These are phyloP conservation scores for Metaphire vulgaris DNA, from an alignment of 1,140 invertebrate genomes.

Conservation along the genomic window DNA sequence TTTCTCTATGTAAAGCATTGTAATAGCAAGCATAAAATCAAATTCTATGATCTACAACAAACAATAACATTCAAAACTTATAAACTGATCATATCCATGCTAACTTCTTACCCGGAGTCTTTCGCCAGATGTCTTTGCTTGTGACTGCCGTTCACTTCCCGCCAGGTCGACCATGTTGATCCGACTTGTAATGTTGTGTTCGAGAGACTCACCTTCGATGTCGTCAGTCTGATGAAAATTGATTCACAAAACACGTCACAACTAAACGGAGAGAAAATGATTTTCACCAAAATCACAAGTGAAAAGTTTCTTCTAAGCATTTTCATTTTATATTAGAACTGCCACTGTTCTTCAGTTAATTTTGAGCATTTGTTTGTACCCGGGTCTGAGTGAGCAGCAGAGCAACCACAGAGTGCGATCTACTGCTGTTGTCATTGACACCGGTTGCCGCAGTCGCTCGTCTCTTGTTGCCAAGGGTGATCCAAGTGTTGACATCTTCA, in stretches of 20 bases:
- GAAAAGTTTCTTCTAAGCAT: too few relatives aligned
- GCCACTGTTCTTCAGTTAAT: too few relatives aligned
- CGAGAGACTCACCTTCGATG: slow-evolving; percentile 48
- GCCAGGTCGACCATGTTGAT: slow-evolving; percentile 78
- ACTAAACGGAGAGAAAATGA: too few relatives aligned
- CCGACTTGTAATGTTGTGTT: slow-evolving; percentile 59
- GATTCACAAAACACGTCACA: too few relatives aligned
- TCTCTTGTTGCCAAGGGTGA: slow-evolving; percentile 50
- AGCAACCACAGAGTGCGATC: slow-evolving; percentile 99
- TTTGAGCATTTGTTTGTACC: too few relatives aligned
- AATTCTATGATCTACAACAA: too few relatives aligned
- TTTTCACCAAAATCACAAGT: too few relatives aligned
- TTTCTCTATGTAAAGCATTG: too few relatives aligned
- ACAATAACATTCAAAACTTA: too few relatives aligned
- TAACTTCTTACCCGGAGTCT: slow-evolving; percentile 62
- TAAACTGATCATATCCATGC: too few relatives aligned
- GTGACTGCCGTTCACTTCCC: slow-evolving; percentile 72
- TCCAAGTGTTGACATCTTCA: slow-evolving; percentile 82
- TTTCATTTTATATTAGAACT: too few relatives aligned
- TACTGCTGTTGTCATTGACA: slow-evolving; percentile 98
- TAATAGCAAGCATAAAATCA: too few relatives aligned
- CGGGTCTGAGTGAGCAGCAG: slow-evolving; percentile 88
- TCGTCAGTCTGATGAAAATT: slow-evolving; percentile 48
- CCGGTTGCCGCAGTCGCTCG: slow-evolving; percentile 96
- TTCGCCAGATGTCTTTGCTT: slow-evolving; percentile 69